These are phyloP conservation scores for Alloplasta piceator DNA, from an alignment of 2,888 invertebrate species.

Conservation along the genomic window DNA sequence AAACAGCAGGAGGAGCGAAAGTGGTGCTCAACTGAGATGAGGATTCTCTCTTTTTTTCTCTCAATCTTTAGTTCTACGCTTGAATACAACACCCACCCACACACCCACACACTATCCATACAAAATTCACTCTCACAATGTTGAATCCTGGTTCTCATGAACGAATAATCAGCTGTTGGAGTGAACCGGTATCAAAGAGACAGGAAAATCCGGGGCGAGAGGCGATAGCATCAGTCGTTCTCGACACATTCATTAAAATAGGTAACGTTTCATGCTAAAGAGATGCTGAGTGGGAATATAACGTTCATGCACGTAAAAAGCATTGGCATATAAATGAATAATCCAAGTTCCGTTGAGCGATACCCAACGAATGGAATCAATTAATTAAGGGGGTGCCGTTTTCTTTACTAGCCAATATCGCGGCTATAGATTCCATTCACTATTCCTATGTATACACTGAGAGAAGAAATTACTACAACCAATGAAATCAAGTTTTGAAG, in stretches of 20 bases:
- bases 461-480: no score
- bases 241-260: background rate
- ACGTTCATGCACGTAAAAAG: slow-evolving; percentile 5
- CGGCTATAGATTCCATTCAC: no score
- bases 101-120: background rate
- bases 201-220: slow-evolving; percentile 20
- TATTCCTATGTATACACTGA: no score
- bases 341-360: background rate
- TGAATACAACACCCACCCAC: slow-evolving; percentile 8
- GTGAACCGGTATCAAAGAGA: slow-evolving; percentile 25
- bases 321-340: background rate
- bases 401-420: no score
- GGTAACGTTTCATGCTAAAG: background rate
- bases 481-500: no score
- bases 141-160: slow-evolving; percentile 14
- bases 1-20: slow-evolving; percentile 11
- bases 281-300: background rate
- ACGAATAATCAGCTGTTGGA: slow-evolving; percentile 31
- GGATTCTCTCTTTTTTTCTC: slow-evolving; percentile 13
- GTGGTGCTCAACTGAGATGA: background rate
- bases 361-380: slow-evolving; percentile 11
- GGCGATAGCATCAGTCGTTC: background rate
- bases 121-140: background rate
- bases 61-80: background rate
- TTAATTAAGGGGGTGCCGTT: background rate